Evolutionary conservation across 2,113 vertebrate species (phyloP).

Genomic region (Myotis yumanensis): DNA sequence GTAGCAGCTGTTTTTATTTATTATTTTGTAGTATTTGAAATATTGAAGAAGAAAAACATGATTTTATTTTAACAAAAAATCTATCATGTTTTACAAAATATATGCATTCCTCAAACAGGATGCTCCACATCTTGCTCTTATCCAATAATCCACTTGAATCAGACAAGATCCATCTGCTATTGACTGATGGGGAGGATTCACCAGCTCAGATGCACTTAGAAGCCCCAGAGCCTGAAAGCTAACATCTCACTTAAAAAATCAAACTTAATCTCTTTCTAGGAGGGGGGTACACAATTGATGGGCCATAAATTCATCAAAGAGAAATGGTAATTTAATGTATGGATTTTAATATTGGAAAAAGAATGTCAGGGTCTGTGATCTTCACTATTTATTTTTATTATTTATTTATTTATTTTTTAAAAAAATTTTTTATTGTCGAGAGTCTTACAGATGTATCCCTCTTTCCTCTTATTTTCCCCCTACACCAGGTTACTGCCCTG

Average conservation of each 20-base stretch:
- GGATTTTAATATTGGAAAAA: slow-evolving; percentile 1
- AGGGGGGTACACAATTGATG: background rate
- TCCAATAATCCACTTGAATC: background rate
- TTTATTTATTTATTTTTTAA: no score
- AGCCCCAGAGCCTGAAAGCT: background rate
- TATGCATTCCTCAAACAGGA: background rate
- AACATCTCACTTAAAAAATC: background rate
- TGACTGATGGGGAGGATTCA: background rate
- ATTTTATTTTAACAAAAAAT: background rate
- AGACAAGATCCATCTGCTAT: background rate
- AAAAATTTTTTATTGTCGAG: no score
- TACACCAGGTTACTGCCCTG: no score
- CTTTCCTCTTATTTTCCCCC: no score
- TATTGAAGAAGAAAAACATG: background rate
- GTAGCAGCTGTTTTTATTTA: background rate
- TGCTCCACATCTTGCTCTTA: background rate
- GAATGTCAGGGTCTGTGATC: background rate
- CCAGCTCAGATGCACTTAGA: background rate
- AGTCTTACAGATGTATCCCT: no score
- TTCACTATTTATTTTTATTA: background rate
- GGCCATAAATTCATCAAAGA: background rate
- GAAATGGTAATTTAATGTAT: background rate
- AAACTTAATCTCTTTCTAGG: background rate
- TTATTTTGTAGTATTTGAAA: background rate
- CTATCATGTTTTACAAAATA: background rate